phyloP scores from a whole-genome alignment of 2,113 vertebrate genomes.

The Haliaeetus leucogaster region DNA sequence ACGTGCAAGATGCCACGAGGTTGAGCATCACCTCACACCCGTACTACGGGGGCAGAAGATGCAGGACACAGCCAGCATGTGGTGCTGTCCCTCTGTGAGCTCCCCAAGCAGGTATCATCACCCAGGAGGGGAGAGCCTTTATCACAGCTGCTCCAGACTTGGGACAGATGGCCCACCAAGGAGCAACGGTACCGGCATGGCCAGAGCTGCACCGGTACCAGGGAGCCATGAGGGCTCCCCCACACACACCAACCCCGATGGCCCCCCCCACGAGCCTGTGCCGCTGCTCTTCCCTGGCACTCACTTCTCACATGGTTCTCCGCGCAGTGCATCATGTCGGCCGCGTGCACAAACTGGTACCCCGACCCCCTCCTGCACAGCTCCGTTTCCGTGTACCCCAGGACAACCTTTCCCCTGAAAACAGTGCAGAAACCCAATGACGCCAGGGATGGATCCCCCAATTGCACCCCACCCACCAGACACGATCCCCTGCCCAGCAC shows the following conservation, averaged over 20 bases:
- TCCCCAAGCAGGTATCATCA: fast-evolving
- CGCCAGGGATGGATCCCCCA: background rate
- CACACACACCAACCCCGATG: fast-evolving
- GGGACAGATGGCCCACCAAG: background rate
- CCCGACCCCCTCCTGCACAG: slow-evolving; percentile 74
- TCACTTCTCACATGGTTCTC: slow-evolving; percentile 78
- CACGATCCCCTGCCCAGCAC: background rate
- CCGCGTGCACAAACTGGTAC: slow-evolving; percentile 80
- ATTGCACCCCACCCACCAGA: background rate
- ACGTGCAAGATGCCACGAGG: fast-evolving
- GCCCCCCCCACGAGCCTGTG: too few species aligned
- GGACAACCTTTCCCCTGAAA: slow-evolving; percentile 16
- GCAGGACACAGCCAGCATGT: background rate
- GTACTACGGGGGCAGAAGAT: fast-evolving
- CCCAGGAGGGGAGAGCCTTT: background rate
- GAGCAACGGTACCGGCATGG: fast-evolving
- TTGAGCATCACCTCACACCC: fast-evolving
- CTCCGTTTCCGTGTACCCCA: slow-evolving; percentile 79
- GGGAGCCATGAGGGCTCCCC: background rate
- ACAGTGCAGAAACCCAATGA: background rate
- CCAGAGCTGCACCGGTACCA: background rate
- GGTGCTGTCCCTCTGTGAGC: background rate
- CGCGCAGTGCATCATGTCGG: slow-evolving; percentile 80
- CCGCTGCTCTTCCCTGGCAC: background rate
- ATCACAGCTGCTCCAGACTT: background rate